Evolutionary conservation across 2,113 vertebrate genomes (phyloP).

Genomic region (Poeciliopsis retropinna): DNA sequence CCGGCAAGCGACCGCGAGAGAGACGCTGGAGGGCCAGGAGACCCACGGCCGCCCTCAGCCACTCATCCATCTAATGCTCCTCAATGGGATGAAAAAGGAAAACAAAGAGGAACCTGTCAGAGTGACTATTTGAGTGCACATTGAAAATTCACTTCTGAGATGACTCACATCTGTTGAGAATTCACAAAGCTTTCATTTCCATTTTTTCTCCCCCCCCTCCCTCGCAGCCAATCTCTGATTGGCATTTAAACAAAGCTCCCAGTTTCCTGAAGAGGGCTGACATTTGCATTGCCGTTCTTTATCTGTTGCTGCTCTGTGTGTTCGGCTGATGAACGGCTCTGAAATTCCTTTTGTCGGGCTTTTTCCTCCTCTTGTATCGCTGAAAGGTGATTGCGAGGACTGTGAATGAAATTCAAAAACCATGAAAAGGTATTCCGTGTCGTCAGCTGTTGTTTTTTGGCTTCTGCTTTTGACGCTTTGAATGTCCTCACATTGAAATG

Average conservation of each 20-base stretch:
- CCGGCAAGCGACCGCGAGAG: slow-evolving; percentile 6
- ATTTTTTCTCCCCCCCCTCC: slow-evolving; percentile 17
- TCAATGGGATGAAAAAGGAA: slow-evolving; percentile 6
- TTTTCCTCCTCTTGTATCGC: background rate
- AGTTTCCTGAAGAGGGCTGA: slow-evolving; percentile 47
- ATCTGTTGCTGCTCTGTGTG: slow-evolving; percentile 15
- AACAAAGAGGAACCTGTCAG: slow-evolving; percentile 21
- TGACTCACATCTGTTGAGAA: slow-evolving; percentile 55
- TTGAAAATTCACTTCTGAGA: slow-evolving; percentile 34
- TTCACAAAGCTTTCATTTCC: slow-evolving; percentile 42
- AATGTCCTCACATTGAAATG: too few relatives aligned
- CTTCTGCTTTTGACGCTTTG: too few relatives aligned
- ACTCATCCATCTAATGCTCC: background rate
- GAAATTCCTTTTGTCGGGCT: background rate
- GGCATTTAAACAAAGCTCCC: slow-evolving; percentile 61
- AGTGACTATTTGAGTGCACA: slow-evolving; percentile 42
- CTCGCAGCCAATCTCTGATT: slow-evolving; percentile 53
- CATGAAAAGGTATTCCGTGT: too few relatives aligned
- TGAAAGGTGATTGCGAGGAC: background rate
- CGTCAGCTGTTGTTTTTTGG: too few relatives aligned
- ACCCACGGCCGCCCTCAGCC: background rate
- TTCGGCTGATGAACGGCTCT: slow-evolving; percentile 34
- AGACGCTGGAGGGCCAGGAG: slow-evolving; percentile 1
- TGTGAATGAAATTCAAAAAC: background rate
- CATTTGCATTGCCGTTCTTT: slow-evolving; percentile 41